Conservation (phyloP, 2,888 invertebrate genomes). For the Ormyrus nitidulus region DNA sequence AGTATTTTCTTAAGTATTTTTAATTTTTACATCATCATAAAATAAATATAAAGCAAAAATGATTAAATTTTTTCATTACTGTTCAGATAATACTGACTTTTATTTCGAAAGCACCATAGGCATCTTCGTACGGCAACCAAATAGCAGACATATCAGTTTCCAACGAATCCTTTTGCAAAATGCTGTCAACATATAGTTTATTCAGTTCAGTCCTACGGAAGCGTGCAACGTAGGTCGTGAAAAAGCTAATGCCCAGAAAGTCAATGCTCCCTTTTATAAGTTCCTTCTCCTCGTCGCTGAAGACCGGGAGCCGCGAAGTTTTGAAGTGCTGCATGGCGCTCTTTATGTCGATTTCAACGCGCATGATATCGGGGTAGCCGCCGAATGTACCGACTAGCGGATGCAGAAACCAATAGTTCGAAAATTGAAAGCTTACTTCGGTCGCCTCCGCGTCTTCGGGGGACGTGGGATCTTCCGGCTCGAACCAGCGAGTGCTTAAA, state of each 20-base stretch:
- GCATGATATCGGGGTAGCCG: conserved; percentile 83
- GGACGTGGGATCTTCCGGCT: conserved; percentile 72
- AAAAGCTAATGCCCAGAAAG: conserved; percentile 64
- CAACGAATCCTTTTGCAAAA: conserved; percentile 34
- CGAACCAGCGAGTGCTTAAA: conserved; percentile 78
- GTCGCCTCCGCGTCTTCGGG: conserved; percentile 78
- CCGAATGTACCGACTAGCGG: conserved; percentile 81
- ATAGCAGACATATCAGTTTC: conserved; percentile 24
- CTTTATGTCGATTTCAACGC: conserved; percentile 77
- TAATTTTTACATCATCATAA: neutral
- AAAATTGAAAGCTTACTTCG: conserved; percentile 77
- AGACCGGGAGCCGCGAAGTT: conserved; percentile 79
- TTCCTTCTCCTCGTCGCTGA: conserved; percentile 59
- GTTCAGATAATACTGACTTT: conserved; percentile 21
- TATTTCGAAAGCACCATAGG: conserved; percentile 39
- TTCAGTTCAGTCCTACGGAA: neutral
- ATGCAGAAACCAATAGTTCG: conserved; percentile 83
- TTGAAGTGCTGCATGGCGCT: conserved; percentile 79
- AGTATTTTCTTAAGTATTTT: neutral
- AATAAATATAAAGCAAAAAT: neutral
- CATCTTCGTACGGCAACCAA: conserved; percentile 29
- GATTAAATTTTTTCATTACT: no score
- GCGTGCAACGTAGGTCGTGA: conserved; percentile 45
- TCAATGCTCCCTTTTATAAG: conserved; percentile 60
- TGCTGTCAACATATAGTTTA: no score